Evolutionary conservation across 2,113 vertebrate genomes (phyloP).

Genomic region (Tragelaphus imberbis): DNA sequence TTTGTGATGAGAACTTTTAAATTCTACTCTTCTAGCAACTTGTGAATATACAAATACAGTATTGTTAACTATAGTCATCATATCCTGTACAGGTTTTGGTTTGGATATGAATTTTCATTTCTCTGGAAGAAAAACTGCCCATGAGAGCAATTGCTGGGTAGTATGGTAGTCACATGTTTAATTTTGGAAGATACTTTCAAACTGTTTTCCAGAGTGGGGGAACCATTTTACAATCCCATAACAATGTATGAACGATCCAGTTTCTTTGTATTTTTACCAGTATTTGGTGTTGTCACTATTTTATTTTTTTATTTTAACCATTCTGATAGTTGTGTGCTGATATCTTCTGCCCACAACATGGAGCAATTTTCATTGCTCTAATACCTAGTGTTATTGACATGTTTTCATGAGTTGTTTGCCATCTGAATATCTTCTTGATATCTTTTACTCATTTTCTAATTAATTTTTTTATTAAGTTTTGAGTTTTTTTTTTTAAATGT

Average conservation of each 20-base stretch:
- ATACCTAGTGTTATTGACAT: background rate
- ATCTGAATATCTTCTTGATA: background rate
- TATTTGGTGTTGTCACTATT: background rate
- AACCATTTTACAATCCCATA: background rate
- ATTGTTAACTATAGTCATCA: background rate
- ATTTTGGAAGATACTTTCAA: background rate
- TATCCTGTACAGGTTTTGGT: background rate
- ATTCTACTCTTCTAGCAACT: background rate
- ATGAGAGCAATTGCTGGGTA: background rate
- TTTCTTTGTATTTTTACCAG: background rate
- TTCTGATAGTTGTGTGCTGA: background rate
- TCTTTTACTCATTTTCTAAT: background rate
- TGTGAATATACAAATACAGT: background rate
- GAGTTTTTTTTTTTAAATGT: background rate
- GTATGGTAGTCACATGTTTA: background rate
- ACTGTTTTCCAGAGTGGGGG: background rate
- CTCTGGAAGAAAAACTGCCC: background rate
- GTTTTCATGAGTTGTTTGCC: background rate
- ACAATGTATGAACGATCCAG: background rate
- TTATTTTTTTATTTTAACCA: background rate
- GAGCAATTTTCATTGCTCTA: background rate
- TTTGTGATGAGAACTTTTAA: background rate
- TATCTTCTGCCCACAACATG: background rate
- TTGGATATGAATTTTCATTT: background rate
- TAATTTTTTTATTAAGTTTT: background rate